phyloP scores from a whole-genome alignment of 2,888 invertebrate species.

The Catotricha subobsoleta region DNA sequence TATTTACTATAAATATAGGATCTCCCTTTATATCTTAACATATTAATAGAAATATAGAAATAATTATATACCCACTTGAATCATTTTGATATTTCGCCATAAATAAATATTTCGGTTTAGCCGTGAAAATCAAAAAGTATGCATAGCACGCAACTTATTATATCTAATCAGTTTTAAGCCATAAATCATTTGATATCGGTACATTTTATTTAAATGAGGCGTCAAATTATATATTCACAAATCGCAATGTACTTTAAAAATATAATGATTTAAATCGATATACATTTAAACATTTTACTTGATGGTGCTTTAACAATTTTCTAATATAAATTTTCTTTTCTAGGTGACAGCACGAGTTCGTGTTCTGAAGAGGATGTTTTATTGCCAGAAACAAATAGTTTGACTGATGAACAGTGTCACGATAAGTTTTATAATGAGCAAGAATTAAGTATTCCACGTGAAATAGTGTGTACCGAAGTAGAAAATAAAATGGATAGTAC shows the following conservation, averaged over 20 bases:
- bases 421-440: neutral
- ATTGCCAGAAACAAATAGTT: slow-evolving; percentile 7
- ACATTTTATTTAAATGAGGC: no score
- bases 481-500: slow-evolving; percentile 1
- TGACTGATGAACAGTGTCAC: slow-evolving; percentile 5
- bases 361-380: slow-evolving; percentile 9
- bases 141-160: neutral
- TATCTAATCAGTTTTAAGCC: neutral
- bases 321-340: neutral
- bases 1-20: no score
- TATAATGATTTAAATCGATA: no score
- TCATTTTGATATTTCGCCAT: no score
- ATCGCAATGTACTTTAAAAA: no score
- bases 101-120: no score
- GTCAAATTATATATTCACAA: no score
- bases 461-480: neutral
- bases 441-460: neutral
- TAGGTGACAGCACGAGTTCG: slow-evolving; percentile 8
- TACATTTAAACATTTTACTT: neutral
- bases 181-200: neutral
- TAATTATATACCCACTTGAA: no score
- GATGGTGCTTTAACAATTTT: slow-evolving; percentile 1
- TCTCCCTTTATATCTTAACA: no score
- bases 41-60: no score
- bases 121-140: no score